phyloP scores from a whole-genome alignment of 2,113 vertebrate genomes.

The Notarius quadriscutis region DNA sequence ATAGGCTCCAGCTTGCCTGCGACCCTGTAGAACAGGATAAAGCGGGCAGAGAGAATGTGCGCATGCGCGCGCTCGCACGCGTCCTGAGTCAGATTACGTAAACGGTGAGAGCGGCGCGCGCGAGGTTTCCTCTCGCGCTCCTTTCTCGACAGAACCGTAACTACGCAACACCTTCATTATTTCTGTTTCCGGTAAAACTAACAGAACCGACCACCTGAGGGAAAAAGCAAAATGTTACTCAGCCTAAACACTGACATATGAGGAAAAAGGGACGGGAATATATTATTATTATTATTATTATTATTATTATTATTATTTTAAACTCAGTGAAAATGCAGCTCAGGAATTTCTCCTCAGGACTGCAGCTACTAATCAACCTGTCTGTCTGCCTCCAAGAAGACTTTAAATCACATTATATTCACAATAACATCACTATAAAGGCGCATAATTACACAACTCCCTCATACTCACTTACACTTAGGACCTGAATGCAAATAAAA shows the following conservation, averaged over 20 bases:
- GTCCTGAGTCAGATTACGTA: too few species aligned
- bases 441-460: background rate
- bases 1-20: too few species aligned
- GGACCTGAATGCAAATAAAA: background rate
- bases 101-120: too few species aligned
- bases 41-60: too few species aligned
- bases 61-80: too few species aligned
- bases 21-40: too few species aligned
- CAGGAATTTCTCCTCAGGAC: background rate
- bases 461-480: background rate
- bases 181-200: background rate
- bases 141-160: background rate
- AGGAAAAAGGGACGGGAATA: background rate
- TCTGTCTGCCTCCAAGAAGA: background rate
- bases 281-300: too few species aligned
- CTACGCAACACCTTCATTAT: background rate
- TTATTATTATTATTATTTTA: too few species aligned
- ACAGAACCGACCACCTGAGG: background rate
- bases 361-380: background rate
- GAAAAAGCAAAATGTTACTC: background rate
- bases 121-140: too few species aligned
- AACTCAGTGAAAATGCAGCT: background rate
- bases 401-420: background rate
- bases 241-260: background rate
- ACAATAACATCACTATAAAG: background rate